phyloP scores from a whole-genome alignment of 2,888 invertebrate genomes.

The Lepidochrysops patricia region DNA sequence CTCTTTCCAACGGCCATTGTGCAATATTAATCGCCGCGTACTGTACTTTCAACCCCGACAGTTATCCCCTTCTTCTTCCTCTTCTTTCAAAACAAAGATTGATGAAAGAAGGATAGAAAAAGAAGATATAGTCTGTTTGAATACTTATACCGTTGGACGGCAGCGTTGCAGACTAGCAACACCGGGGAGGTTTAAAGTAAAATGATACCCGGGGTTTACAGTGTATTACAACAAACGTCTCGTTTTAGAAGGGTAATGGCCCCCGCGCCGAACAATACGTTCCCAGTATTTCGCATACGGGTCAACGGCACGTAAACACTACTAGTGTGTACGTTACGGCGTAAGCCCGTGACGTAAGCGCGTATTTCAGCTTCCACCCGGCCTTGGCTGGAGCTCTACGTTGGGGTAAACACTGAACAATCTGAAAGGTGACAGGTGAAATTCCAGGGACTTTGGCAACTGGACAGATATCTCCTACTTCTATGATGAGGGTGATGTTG shows the following conservation, averaged over 20 bases:
- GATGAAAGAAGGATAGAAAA: no score
- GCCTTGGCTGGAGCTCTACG: not conserved
- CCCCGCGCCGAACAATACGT: constrained; percentile 56
- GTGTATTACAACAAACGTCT: constrained; percentile 55
- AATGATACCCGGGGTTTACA: constrained; percentile 45
- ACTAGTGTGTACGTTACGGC: constrained; percentile 23
- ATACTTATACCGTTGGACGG: no score
- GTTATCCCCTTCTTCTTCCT: no score
- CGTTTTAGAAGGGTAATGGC: constrained; percentile 56
- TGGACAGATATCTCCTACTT: not conserved
- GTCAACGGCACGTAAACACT: constrained; percentile 62
- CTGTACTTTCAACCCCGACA: no score
- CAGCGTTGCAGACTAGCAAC: not conserved
- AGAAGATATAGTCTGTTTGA: no score
- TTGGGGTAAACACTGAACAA: not conserved
- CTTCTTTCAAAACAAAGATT: no score
- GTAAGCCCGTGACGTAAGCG: constrained; percentile 29
- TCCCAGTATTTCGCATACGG: constrained; percentile 51
- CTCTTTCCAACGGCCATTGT: no score
- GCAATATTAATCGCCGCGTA: no score
- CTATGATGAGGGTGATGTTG: no score
- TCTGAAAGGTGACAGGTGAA: no score
- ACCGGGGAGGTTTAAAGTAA: constrained; percentile 27
- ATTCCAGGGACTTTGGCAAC: no score
- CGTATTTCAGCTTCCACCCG: constrained; percentile 11